These are phyloP conservation scores for Xylophagus ater DNA, from an alignment of 2,888 invertebrate species.

Conservation along the genomic window DNA sequence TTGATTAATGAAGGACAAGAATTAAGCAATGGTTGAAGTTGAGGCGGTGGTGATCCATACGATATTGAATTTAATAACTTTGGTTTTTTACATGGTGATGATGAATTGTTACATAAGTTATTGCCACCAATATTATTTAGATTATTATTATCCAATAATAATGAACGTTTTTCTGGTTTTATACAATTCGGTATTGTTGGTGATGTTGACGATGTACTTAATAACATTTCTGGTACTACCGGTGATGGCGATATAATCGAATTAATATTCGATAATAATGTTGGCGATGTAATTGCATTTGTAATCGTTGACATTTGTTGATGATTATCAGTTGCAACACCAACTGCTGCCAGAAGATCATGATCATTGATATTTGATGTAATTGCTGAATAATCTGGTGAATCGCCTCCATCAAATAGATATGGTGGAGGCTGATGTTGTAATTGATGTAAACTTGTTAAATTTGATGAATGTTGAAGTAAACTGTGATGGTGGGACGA, in stretches of 20 bases:
- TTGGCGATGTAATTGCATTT: conserved; percentile 22
- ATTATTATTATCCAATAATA: conserved; percentile 1
- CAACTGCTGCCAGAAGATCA: conserved; percentile 16
- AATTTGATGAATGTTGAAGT: neutral
- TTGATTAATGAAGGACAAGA: conserved; percentile 8
- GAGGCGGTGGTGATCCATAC: conserved; percentile 1
- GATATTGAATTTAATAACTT: conserved; percentile 9
- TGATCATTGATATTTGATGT: conserved; percentile 12
- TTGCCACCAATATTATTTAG: neutral
- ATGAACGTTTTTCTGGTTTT: conserved; percentile 13
- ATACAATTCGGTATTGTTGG: conserved; percentile 6
- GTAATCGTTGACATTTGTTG: conserved; percentile 20
- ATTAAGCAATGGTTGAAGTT: conserved; percentile 11
- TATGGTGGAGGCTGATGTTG: conserved; percentile 37
- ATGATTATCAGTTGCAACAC: conserved; percentile 14
- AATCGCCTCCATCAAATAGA: conserved; percentile 36
- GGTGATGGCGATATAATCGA: conserved; percentile 38
- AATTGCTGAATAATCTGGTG: conserved; percentile 24
- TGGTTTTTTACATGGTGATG: conserved; percentile 14
- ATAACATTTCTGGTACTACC: conserved; percentile 34
- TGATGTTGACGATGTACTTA: conserved; percentile 29
- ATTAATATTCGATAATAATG: conserved; percentile 34
- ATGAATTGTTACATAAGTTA: conserved; percentile 12
- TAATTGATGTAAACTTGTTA: conserved; percentile 33
- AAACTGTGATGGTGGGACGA: conserved; percentile 3